Evolutionary conservation across 2,113 vertebrate genomes (phyloP).

Genomic region (Solea solea): DNA sequence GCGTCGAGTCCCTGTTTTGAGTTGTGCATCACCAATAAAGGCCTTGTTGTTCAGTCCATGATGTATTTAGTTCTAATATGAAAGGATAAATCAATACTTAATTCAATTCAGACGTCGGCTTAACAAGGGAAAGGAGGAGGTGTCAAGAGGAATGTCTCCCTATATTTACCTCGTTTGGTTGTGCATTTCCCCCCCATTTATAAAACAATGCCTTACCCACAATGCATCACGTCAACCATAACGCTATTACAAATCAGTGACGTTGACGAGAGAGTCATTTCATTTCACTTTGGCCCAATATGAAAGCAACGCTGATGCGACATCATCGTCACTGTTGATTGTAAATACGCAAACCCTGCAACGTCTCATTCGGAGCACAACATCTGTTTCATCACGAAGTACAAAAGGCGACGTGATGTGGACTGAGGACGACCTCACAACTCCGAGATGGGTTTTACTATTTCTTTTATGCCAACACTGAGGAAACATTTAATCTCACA

Average conservation of each 20-base stretch:
- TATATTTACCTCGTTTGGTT: background rate
- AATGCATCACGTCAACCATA: background rate
- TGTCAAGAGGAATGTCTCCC: background rate
- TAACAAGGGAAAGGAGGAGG: background rate
- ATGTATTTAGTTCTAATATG: background rate
- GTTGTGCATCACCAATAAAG: slow-evolving; percentile 19
- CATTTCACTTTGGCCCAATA: background rate
- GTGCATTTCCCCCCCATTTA: background rate
- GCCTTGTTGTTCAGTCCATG: slow-evolving; percentile 14
- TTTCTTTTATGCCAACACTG: slow-evolving; percentile 20
- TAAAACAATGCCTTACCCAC: background rate
- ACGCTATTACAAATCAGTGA: slow-evolving; percentile 13
- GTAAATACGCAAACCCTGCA: background rate
- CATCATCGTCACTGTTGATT: background rate
- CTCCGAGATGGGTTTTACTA: too few species aligned
- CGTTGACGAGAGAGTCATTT: background rate
- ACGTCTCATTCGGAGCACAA: background rate
- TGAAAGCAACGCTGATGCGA: background rate
- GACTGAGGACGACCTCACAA: too few species aligned
- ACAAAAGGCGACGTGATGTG: slow-evolving; percentile 7
- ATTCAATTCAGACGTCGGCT: slow-evolving; percentile 11
- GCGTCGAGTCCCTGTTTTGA: slow-evolving; percentile 18
- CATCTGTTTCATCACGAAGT: slow-evolving; percentile 3
- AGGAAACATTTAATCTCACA: slow-evolving; percentile 38
- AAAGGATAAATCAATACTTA: slow-evolving; percentile 40